Evolutionary conservation across 2,113 vertebrate species (phyloP), one percentile per base, ranked within the genome.

Genomic region (Sterna hirundo): DNA sequence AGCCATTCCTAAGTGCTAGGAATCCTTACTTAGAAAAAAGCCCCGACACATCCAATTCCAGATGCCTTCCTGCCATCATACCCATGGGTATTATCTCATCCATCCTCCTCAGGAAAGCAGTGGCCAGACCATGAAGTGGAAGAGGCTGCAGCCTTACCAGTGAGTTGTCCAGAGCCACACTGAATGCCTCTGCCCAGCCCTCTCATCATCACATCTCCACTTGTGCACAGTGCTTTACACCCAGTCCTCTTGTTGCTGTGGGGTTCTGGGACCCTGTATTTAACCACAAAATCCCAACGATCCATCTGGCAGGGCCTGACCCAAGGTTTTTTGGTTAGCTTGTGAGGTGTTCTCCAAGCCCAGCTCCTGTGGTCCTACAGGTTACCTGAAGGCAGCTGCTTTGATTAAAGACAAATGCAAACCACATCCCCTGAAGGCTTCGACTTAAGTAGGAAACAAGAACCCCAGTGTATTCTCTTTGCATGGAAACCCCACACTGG

Each of bases 361-460:
- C 82, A 72, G 26, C 21, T 83, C 61, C 83, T 65, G 38, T 32
- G 20, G 47, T 76, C 80, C 52, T 82, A 57, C 76, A 57, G 71
- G 79, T 74, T 92, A 91, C 71, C 46, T 90, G 29, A 83, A 79
- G 51, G 42, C 38, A 80, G 58, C 54, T 90, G 55, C 60, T 96
- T 77, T 92, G 86, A 90, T 47, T 89, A 88, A 88, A 90, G 62
- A 44, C 30, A 36, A 74, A 95, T 95, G 91, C 78, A 94, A 95
- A 96, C 55, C 68, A 51, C 1, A 5, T 74, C 13, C 62, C 71
- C 68, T 29, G 42, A 83, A 94, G 89, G 55, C 78, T 94, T 74
- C 3, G 7, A 68, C 78, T 83, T 61, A 52, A 91, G 62, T 87
- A 82, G 68, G 38, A 93, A 94, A 66, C 13, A 58, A 87, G 89